These are phyloP conservation scores for Pholis gunnellus DNA, from an alignment of 2,113 vertebrate species.

Conservation along the genomic window DNA sequence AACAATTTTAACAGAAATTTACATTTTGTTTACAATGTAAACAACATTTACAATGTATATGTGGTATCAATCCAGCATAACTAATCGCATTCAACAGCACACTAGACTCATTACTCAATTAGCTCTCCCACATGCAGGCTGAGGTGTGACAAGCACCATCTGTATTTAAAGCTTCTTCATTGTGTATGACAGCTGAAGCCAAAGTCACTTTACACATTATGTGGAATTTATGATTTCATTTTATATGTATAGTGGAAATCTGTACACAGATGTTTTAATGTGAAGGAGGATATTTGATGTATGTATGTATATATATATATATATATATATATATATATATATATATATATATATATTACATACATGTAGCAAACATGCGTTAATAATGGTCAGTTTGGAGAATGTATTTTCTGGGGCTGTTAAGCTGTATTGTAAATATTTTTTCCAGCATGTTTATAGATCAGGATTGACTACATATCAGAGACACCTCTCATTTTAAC, in stretches of 20 bases:
- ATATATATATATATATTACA: neutral
- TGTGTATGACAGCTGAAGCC: conserved; percentile 3
- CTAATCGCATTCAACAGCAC: conserved; percentile 41
- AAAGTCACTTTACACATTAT: conserved; percentile 10
- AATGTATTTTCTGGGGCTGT: neutral
- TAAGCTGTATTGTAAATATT: neutral
- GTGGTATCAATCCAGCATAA: conserved; percentile 22
- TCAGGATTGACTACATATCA: neutral
- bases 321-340: neutral
- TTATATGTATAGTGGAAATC: neutral
- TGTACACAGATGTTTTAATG: neutral
- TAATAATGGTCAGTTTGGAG: neutral
- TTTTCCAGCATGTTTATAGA: neutral
- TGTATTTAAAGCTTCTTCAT: neutral
- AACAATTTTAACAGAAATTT: no score
- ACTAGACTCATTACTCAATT: conserved; percentile 6
- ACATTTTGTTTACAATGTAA: no score
- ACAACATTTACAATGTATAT: no score
- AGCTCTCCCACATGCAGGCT: conserved; percentile 19
- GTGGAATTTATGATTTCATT: conserved; percentile 22
- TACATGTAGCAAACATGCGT: neutral
- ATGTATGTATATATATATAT: neutral
- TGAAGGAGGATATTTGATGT: neutral
- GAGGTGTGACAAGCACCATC: conserved; percentile 13
- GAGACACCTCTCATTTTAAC: neutral